phyloP scores from a whole-genome alignment of 2,797 vertebrate genomes.

The Merluccius polli region DNA sequence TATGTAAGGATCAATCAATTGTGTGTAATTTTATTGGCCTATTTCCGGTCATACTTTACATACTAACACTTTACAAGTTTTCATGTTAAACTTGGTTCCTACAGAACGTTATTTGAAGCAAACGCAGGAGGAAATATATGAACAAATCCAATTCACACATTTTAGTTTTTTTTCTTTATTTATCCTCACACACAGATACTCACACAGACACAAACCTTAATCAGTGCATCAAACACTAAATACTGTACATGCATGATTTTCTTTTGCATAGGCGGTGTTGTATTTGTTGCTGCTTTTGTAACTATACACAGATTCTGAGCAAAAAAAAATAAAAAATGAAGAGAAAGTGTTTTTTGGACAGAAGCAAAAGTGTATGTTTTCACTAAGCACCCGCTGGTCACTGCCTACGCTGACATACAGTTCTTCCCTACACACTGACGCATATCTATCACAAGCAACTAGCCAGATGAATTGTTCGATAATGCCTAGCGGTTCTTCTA shows the following conservation, averaged over 20 bases:
- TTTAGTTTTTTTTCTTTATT: slow-evolving; percentile 60
- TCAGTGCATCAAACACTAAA: slow-evolving; percentile 63
- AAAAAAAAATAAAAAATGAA: not conserved
- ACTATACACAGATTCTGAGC: slow-evolving; percentile 30
- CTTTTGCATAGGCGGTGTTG: slow-evolving; percentile 43
- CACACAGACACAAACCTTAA: slow-evolving; percentile 49
- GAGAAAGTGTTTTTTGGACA: slow-evolving; percentile 29
- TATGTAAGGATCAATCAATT: not conserved
- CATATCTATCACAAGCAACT: slow-evolving; percentile 34
- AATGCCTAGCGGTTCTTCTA: slow-evolving; percentile 36
- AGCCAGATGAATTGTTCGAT: not conserved
- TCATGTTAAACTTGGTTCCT: not conserved
- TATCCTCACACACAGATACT: slow-evolving; percentile 50
- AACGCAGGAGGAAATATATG: slow-evolving; percentile 13
- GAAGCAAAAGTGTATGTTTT: slow-evolving; percentile 41
- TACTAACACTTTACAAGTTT: too few relatives aligned
- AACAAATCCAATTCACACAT: not conserved
- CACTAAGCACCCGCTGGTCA: slow-evolving; percentile 46
- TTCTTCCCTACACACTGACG: slow-evolving; percentile 23
- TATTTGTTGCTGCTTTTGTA: slow-evolving; percentile 41
- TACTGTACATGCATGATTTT: slow-evolving; percentile 64
- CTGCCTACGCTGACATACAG: slow-evolving; percentile 35
- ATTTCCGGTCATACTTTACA: not conserved
- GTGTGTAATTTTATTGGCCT: not conserved
- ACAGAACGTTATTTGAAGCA: not conserved